Percentiles rank a stretch among this genome's conserved stretches.
Evolutionary conservation across 2,888 invertebrate genomes (phyloP).

Genomic region (Pegoplata infirma): DNA sequence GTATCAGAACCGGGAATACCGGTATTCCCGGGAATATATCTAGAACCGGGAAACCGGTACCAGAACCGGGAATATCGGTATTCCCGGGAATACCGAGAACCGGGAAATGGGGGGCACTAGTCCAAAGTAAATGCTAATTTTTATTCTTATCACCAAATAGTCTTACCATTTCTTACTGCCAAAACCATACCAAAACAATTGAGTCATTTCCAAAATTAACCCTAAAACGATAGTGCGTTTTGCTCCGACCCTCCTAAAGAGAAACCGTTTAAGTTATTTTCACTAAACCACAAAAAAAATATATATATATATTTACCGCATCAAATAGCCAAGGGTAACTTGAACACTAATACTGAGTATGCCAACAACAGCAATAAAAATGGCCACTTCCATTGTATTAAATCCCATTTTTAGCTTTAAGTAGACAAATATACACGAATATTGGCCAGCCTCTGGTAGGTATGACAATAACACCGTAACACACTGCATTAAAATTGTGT

Average conservation of each 20-base stretch:
- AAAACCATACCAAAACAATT: slow-evolving; percentile 98
- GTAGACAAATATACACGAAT: slow-evolving; percentile 99
- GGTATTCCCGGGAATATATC: too few relatives aligned
- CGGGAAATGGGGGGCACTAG: too few relatives aligned
- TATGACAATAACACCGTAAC: slow-evolving; percentile 98
- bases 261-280: too few relatives aligned
- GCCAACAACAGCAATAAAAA: slow-evolving; percentile 98
- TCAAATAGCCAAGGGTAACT: slow-evolving; percentile 89
- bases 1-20: too few relatives aligned
- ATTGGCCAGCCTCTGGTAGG: slow-evolving; percentile 98
- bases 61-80: too few relatives aligned
- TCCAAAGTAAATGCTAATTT: too few relatives aligned
- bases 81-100: too few relatives aligned
- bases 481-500: slow-evolving; percentile 97
- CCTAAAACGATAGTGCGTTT: slow-evolving; percentile 99
- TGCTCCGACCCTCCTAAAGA: slow-evolving; percentile 84
- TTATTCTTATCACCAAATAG: too few relatives aligned
- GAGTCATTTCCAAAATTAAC: slow-evolving; percentile 96
- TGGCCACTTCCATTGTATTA: slow-evolving; percentile 95
- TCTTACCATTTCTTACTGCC: slow-evolving; percentile 94
- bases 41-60: too few relatives aligned
- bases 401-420: slow-evolving; percentile 98
- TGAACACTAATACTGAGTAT: slow-evolving; percentile 97
- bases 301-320: slow-evolving; percentile 79
- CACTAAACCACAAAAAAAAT: not conserved